Evolutionary conservation across 2,113 vertebrate species (phyloP), one percentile per base, ranked within the genome.

Genomic region (Aix galericulata): DNA sequence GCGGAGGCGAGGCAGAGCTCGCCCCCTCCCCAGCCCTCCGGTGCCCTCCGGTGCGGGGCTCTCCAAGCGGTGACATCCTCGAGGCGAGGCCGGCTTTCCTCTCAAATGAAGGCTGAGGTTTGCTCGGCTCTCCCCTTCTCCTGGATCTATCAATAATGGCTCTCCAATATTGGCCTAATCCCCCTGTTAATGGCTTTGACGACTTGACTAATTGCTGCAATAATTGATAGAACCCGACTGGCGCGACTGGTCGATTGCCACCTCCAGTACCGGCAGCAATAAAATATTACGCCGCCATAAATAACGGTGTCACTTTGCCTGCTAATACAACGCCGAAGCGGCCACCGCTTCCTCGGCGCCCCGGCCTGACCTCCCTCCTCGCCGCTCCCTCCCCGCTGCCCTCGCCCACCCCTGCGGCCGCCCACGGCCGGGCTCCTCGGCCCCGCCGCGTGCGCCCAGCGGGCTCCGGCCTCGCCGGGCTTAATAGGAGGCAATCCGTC

Each of bases 181-280:
- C 97, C 96, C 97, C 95, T 63, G 86, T 96, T 97, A 95, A 97
- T 95, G 95, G 79, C 97, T 94, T 75, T 94, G 97, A 97, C 93
- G 96, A 98, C 97, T 98, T 98, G 98, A 98, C 98, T 99, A 99
- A 99, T 99, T 98, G 98, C 98, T 83, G 96, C 98, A 98, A 99
- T 99, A 98, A 99, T 99, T 98, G 98, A 99, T 98, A 98, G 98
- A 98, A 97, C 95, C 97, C 68, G 97, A 98, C 97, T 98, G 97
- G 96, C 94, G 72, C 96, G 96, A 96, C 97, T 92, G 98, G 99
- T 99, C 98, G 97, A 98, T 99, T 98, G 64, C 97, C 96, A 97
- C 94, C 97, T 93, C 53, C 17, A 94, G 60, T 78, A 96, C 97
- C 88, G 66, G 98, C 96, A 98, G 98, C 98, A 98, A 99, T 98